Percentiles rank a stretch among this genome's conserved stretches.
Evolutionary conservation across 2,113 vertebrate genomes (phyloP).

Genomic region (Aegotheles bennettii): DNA sequence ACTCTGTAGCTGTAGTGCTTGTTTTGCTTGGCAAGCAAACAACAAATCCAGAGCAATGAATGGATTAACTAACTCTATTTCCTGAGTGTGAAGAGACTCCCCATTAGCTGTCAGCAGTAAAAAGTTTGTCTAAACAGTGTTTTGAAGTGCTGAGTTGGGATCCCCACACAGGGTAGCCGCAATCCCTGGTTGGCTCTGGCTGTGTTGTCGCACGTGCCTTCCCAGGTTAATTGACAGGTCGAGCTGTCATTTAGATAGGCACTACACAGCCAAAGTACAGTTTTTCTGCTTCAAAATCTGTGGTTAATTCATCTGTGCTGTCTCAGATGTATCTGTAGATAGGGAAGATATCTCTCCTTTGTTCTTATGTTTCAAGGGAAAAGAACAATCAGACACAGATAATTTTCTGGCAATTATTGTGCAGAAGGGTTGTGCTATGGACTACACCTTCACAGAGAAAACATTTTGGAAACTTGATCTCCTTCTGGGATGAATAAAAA

Average conservation of each 20-base stretch:
- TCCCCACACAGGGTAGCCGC: fast-evolving
- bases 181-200: fast-evolving
- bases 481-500: background rate
- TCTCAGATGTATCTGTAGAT: background rate
- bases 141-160: background rate
- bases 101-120: background rate
- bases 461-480: background rate
- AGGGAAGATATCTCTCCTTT: background rate
- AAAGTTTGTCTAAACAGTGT: background rate
- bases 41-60: background rate
- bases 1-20: background rate
- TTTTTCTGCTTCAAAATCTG: background rate
- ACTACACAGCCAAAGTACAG: background rate
- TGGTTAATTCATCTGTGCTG: background rate
- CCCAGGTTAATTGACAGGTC: fast-evolving
- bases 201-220: background rate
- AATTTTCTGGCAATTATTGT: background rate
- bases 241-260: background rate
- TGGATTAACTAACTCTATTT: background rate
- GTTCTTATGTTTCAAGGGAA: background rate
- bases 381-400: background rate
- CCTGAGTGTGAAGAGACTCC: background rate
- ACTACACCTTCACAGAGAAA: background rate
- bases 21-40: background rate
- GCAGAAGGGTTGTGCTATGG: background rate